These are phyloP conservation scores for Cuculus canorus DNA, from an alignment of 2,797 vertebrate species.

Conservation along the genomic window DNA sequence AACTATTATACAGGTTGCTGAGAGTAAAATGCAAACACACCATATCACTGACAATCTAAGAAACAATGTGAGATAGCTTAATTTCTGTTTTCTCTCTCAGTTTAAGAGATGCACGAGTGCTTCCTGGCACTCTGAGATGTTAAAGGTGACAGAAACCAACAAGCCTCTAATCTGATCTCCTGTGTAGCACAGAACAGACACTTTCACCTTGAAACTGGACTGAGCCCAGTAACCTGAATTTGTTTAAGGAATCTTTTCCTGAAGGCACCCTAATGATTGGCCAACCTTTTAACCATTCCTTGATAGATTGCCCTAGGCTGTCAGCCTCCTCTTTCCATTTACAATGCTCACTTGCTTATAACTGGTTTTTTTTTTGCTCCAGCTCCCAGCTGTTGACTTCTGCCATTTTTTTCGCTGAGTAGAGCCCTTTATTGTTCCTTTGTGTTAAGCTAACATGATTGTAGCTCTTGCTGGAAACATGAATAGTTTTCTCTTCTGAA, in stretches of 20 bases:
- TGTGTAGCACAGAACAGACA: neutral
- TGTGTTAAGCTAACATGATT: conserved; percentile 1
- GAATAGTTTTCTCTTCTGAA: neutral
- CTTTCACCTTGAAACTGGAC: neutral
- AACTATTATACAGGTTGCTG: neutral
- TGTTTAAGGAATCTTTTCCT: conserved; percentile 27
- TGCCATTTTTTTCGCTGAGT: neutral
- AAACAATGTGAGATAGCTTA: neutral
- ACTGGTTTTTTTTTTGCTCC: neutral
- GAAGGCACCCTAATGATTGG: neutral
- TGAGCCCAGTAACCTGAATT: neutral
- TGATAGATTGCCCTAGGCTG: neutral
- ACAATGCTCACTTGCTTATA: conserved; percentile 28
- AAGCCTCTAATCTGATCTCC: neutral
- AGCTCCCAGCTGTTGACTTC: neutral
- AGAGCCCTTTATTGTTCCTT: conserved; percentile 23
- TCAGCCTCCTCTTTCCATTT: conserved; percentile 22
- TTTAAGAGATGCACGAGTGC: neutral
- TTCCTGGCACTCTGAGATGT: neutral
- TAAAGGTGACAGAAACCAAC: neutral
- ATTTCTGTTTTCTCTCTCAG: neutral
- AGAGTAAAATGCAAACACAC: neutral
- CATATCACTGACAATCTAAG: neutral
- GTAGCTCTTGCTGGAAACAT: neutral
- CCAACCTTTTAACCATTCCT: neutral